Base-by-base conservation (phyloP, 2,888 invertebrate species). In the Hypsopygia costalis region DNA sequence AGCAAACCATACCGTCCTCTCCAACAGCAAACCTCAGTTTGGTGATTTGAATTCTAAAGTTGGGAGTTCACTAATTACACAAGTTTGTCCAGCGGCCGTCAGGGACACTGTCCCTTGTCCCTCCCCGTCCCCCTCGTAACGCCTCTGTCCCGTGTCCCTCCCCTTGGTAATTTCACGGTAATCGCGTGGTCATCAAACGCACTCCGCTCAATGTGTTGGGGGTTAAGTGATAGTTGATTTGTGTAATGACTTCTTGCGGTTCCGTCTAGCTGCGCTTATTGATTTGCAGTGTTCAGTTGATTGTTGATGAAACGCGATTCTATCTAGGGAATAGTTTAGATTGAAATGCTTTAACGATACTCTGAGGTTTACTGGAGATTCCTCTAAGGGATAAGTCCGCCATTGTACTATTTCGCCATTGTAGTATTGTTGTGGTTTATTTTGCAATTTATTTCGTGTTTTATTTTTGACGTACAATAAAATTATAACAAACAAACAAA, bases 131-230 rank as follows among this genome's bases (percentile, higher is more conserved):
- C 20, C 35, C 27, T 9, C 8, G 8, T n/a, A n/a, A n/a, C n/a
- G 16, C 16, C 16, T 4, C 4, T 2, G 9, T 11, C 8, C 21
- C 11, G 29, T 11, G 2, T 30, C 36, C 30, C 11, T 7, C 16
- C 9, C 32, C 32, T 28, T 20, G 69, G 71, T 74, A 85, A 85
- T 85, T 85, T 83, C 76, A 82, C 81, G 83, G 69, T 76, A 69
- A 74, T 78, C 76, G 66, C 58, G 47, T 58, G 57, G 72, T 80
- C 76, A 81, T 82, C 82, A 81, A 72, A 74, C 62, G 69, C 78
- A 77, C 69, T 60, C 73, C 25, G 48, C 46, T 45, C 16, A 7
- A 31, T 50, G 49, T 47, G 46, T 41, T 35, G 44, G 51, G 51
- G 58, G 53, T 53, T 47, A 55, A 63, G 59, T 60, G 51, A 49